These are phyloP conservation scores for Trichomalopsis sarcophagae DNA, from an alignment of 1,140 invertebrate species.

Conservation along the genomic window DNA sequence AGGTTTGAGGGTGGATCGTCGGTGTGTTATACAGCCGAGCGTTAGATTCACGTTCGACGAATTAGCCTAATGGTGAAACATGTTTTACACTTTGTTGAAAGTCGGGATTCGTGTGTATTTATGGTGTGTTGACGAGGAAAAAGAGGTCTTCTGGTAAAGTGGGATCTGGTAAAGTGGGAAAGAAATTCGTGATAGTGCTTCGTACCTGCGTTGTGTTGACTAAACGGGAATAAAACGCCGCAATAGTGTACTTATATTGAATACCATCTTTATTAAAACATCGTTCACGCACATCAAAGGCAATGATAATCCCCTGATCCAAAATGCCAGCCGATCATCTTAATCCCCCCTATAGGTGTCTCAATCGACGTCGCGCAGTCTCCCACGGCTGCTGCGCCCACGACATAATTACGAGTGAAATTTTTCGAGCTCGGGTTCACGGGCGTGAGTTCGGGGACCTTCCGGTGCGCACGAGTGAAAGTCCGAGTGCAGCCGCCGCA, in stretches of 20 bases:
- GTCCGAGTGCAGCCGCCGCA: neutral
- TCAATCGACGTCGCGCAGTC: neutral
- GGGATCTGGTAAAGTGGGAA: too few species aligned
- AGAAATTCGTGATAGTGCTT: too few species aligned
- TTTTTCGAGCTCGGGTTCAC: conserved; percentile 28
- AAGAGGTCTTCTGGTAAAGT: too few species aligned
- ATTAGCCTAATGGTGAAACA: neutral
- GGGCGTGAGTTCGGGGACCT: conserved; percentile 16
- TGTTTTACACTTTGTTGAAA: neutral
- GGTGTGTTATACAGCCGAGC: too few species aligned
- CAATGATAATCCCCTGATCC: too few species aligned
- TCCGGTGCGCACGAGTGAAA: conserved; percentile 36
- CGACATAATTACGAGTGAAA: conserved; percentile 36
- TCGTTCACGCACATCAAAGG: too few species aligned
- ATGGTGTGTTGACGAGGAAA: neutral
- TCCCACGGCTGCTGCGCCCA: conserved; percentile 13
- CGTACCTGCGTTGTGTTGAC: too few species aligned
- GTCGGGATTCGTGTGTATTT: neutral
- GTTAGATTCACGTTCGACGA: neutral
- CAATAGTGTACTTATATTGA: too few species aligned
- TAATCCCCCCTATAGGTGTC: too few species aligned
- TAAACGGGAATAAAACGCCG: too few species aligned
- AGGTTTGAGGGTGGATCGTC: neutral
- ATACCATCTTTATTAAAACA: too few species aligned
- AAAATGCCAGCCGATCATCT: too few species aligned